A percentile compares a stretch with the other conserved stretches of the same genome.
phyloP scores from a whole-genome alignment of 2,797 vertebrate species.

The Peromyscus attwateri region DNA sequence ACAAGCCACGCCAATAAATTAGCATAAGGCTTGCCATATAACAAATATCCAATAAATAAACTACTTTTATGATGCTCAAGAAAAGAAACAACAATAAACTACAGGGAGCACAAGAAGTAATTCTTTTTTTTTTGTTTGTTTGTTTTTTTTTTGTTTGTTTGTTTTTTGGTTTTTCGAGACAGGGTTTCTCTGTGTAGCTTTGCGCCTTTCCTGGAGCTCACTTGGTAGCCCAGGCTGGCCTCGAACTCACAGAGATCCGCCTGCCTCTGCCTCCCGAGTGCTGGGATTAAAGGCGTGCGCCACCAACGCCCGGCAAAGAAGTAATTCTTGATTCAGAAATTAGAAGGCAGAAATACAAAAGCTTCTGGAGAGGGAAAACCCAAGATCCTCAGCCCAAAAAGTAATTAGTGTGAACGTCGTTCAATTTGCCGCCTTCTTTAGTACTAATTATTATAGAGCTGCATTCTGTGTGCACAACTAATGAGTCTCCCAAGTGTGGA shows the following conservation, averaged over 20 bases:
- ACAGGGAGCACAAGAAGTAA: not conserved
- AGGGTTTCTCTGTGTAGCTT: too few species aligned
- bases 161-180: too few species aligned
- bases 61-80: not conserved
- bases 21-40: not conserved
- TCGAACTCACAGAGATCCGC: too few species aligned
- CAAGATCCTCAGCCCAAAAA: slow-evolving; percentile 69
- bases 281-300: too few species aligned
- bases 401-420: slow-evolving; percentile 81
- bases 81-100: not conserved
- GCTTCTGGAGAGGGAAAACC: not conserved
- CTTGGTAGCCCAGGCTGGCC: too few species aligned
- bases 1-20: not conserved
- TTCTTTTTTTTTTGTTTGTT: too few species aligned
- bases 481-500: slow-evolving; percentile 79
- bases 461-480: slow-evolving; percentile 78
- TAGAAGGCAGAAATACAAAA: not conserved
- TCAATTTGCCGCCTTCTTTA: slow-evolving; percentile 80
- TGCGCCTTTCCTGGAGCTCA: too few species aligned
- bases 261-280: too few species aligned
- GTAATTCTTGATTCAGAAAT: not conserved
- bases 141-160: too few species aligned
- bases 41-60: not conserved
- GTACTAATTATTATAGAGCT: slow-evolving; percentile 83
- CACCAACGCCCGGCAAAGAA: too few species aligned